Evolutionary conservation across 2,797 vertebrate genomes (phyloP).

Genomic region (Myripristis murdjan): DNA sequence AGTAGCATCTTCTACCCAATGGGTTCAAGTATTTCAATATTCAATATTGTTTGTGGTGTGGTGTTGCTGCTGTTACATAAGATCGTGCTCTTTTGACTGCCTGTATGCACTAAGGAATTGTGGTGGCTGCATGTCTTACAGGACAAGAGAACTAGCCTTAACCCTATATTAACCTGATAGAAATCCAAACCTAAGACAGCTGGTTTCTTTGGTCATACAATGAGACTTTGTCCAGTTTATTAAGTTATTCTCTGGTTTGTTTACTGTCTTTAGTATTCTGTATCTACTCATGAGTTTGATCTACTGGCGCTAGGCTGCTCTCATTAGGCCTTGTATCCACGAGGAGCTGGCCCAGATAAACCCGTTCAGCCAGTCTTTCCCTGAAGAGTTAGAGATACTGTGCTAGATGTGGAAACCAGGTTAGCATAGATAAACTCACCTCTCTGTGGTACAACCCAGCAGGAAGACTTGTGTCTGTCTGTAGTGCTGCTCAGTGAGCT

Average conservation of each 20-base stretch:
- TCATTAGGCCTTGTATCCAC: conserved; percentile 73
- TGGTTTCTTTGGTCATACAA: not conserved
- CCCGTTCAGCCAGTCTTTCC: conserved; percentile 72
- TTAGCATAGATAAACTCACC: conserved; percentile 50
- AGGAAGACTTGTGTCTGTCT: conserved; percentile 54
- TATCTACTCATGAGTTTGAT: conserved; percentile 64
- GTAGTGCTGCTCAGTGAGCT: conserved; percentile 53
- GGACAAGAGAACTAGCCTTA: no score
- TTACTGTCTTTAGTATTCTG: conserved; percentile 22
- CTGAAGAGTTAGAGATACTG: conserved; percentile 73
- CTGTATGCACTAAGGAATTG: no score
- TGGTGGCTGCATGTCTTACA: no score
- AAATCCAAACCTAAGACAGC: no score
- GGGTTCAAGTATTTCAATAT: no score
- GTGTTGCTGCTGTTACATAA: no score
- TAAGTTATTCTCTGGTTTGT: conserved; percentile 26
- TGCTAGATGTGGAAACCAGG: conserved; percentile 72
- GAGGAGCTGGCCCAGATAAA: conserved; percentile 81
- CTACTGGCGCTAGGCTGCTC: conserved; percentile 58
- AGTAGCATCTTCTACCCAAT: no score
- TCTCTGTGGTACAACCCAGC: conserved; percentile 15
- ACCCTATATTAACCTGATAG: no score
- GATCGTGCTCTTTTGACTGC: no score
- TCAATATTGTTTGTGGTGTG: no score
- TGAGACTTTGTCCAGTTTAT: not conserved